Base-by-base conservation (phyloP, 2,888 invertebrate genomes). In the Cerastis leucographa region DNA sequence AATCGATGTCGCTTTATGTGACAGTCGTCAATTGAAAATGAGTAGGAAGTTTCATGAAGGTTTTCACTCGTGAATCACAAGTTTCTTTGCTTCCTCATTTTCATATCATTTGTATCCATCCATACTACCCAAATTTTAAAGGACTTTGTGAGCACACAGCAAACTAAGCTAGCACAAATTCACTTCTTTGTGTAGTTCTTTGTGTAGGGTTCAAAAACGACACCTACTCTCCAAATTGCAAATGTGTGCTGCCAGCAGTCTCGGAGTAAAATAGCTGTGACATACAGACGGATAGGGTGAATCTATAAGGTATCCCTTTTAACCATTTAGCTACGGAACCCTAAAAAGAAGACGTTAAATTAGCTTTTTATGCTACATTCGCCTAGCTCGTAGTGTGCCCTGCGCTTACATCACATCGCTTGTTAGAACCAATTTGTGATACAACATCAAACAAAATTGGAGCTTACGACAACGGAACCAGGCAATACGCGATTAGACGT, bases 341-440 rank as follows among this genome's bases (percentile, higher is more conserved):
- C 7, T 8, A 25, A 12, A 62, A 42, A 44, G 25, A 44, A 42
- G 17, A 9, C 25, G 25, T 46, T 46, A 56, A 7, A 65, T 64
- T n/a, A 42, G 1, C 65, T 25, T 11, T 2, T 14, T 25, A 19
- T 46, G 35, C 67, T 67, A 51, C 22, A 17, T 29, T 49, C 77
- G 69, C 54, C 29, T 64, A 78, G 71, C 71, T 65, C n/a, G n/a
- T 11, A 7, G 22, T 71, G 49, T 42, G 25, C 25, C 42, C 22
- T 25, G 8, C 12, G 54, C 78, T 35, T 64, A 49, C 54, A 74
- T 69, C 11, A 46, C 68, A 62, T 74, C 44, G 84, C 82, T 87
- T 77, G 87, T 87, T 78, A 80, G 65, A 73, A 82, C 70, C 70
- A 84, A 81, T 87, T 87, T 85, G 75, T 80, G 56, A 73, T 71